phyloP scores from a whole-genome alignment of 2,797 vertebrate genomes.

The Melanogrammus aeglefinus region DNA sequence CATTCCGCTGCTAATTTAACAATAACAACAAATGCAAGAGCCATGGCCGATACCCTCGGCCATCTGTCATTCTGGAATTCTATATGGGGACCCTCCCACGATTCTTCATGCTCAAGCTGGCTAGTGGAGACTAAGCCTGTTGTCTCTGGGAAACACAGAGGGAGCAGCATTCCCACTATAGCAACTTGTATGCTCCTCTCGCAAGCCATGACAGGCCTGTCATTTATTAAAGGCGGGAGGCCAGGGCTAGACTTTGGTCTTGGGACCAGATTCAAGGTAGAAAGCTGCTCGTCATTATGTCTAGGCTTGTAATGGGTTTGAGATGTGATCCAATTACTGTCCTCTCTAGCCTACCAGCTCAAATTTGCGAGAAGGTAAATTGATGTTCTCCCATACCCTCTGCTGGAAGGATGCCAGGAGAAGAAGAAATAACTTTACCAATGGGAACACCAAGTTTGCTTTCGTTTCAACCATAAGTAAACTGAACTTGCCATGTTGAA shows the following conservation, averaged over 20 bases:
- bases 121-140: not conserved
- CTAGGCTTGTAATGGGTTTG: not conserved
- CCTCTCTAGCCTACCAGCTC: not conserved
- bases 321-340: not conserved
- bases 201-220: not conserved
- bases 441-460: not conserved
- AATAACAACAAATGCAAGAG: conserved; percentile 8
- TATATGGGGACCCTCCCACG: conserved; percentile 3
- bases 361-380: not conserved
- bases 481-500: not conserved
- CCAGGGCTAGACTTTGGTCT: conserved; percentile 17
- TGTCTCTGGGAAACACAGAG: not conserved
- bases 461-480: not conserved
- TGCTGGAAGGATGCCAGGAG: not conserved
- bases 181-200: not conserved
- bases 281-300: not conserved
- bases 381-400: not conserved
- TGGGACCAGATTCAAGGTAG: not conserved
- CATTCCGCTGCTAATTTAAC: conserved; percentile 22
- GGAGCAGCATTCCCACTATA: not conserved
- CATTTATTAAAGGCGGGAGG: not conserved
- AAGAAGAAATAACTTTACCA: not conserved
- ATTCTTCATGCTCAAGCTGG: conserved; percentile 4
- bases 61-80: conserved; percentile 14
- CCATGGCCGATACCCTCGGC: conserved; percentile 11